phyloP scores from a whole-genome alignment of 2,888 invertebrate genomes.

The Syrphus vitripennis region DNA sequence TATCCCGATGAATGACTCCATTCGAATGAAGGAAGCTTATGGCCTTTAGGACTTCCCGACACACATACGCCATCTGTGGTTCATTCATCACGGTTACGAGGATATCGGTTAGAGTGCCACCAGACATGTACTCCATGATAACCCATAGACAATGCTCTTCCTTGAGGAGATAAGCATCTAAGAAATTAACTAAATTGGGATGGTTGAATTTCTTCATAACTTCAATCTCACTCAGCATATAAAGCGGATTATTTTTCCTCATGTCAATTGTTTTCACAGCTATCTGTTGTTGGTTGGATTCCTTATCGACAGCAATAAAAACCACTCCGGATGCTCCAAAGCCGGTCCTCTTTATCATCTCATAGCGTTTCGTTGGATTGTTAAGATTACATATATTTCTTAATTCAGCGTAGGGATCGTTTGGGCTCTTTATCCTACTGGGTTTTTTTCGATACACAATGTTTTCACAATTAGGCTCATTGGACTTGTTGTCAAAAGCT shows the following conservation, averaged over 20 bases:
- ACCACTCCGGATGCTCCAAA: conserved; percentile 97
- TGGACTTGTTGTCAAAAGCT: no score
- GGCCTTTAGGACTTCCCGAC: conserved; percentile 93
- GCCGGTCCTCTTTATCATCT: conserved; percentile 91
- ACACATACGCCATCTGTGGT: conserved; percentile 97
- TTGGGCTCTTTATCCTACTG: no score
- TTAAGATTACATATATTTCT: conserved; percentile 90
- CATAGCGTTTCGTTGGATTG: conserved; percentile 91
- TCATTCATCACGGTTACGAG: conserved; percentile 98
- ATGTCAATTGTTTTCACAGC: conserved; percentile 98
- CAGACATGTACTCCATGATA: conserved; percentile 96
- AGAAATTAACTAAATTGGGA: conserved; percentile 96
- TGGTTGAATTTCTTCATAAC: conserved; percentile 95
- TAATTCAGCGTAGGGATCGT: conserved; percentile 87
- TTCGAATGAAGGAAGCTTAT: conserved; percentile 94
- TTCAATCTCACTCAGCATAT: conserved; percentile 96
- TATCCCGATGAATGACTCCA: conserved; percentile 97
- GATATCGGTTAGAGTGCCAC: conserved; percentile 97
- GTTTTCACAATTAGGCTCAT: no score
- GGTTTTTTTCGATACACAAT: no score
- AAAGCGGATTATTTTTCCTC: conserved; percentile 89
- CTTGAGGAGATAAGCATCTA: conserved; percentile 94
- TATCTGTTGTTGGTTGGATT: conserved; percentile 88
- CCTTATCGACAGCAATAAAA: conserved; percentile 91
- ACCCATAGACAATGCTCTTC: conserved; percentile 97